Percentiles rank a stretch among this genome's conserved stretches.
Conservation (phyloP, 2,113 vertebrate species). For the Entelurus aequoreus region DNA sequence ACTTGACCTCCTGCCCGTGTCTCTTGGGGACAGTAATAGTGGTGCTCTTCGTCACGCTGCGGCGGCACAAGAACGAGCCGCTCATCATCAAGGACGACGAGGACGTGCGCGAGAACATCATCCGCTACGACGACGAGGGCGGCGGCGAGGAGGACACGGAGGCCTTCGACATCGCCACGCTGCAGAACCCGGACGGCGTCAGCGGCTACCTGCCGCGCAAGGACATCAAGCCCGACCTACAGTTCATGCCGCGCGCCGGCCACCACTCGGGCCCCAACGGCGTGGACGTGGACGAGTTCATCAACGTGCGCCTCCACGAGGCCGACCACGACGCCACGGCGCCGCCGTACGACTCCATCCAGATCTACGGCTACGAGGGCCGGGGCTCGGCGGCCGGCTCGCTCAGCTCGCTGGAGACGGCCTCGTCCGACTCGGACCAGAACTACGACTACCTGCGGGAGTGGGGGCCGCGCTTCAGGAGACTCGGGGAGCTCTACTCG, state of each 20-base stretch:
- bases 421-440: conserved; percentile 97
- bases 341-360: conserved; percentile 97
- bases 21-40: conserved; percentile 82
- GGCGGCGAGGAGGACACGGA: conserved; percentile 97
- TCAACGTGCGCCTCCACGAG: conserved; percentile 95
- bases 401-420: conserved; percentile 93
- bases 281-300: conserved; percentile 97
- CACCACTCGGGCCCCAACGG: conserved; percentile 92
- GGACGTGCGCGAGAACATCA: conserved; percentile 96
- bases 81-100: conserved; percentile 97
- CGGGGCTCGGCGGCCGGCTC: conserved; percentile 92
- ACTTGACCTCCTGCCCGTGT: conserved; percentile 41
- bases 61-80: conserved; percentile 94
- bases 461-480: conserved; percentile 98
- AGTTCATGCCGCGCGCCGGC: conserved; percentile 92
- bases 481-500: conserved; percentile 98
- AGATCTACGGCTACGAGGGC: conserved; percentile 98
- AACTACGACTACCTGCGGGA: conserved; percentile 99
- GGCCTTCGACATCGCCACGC: conserved; percentile 95
- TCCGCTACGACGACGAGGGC: conserved; percentile 95
- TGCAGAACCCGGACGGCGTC: conserved; percentile 95
- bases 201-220: conserved; percentile 95
- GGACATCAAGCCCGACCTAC: conserved; percentile 97
- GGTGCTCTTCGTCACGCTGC: conserved; percentile 93
- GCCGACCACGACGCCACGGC: conserved; percentile 94